phyloP scores from a whole-genome alignment of 2,797 vertebrate species.

The Tragopan temminckii region DNA sequence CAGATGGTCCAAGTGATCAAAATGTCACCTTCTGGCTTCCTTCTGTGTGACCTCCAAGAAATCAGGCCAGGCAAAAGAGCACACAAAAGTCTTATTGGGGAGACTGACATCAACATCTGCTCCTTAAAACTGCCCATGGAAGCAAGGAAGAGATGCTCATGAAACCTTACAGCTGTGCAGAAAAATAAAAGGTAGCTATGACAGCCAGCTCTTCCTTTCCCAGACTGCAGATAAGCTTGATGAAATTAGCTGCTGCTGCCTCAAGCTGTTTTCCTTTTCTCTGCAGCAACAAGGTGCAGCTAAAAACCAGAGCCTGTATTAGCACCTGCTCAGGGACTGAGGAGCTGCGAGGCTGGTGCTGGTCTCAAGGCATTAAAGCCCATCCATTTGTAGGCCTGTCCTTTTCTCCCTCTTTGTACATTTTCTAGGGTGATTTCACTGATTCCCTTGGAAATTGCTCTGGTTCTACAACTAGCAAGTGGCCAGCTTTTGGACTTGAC shows the following conservation, averaged over 20 bases:
- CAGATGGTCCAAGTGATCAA: slow-evolving; percentile 1
- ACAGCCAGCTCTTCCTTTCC: background rate
- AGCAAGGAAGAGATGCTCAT: background rate
- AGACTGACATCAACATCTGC: background rate
- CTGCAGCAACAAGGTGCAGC: background rate
- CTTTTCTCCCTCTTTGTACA: background rate
- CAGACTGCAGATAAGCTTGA: background rate
- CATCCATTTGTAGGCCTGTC: background rate
- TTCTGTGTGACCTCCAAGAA: background rate
- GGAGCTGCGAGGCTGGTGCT: background rate
- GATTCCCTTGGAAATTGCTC: background rate
- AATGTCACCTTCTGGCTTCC: background rate
- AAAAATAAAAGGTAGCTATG: background rate
- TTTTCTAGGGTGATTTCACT: background rate
- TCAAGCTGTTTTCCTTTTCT: background rate
- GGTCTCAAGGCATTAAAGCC: background rate
- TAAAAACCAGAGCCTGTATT: background rate
- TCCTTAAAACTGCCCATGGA: background rate
- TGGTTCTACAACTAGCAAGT: background rate
- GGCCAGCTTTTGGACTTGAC: background rate
- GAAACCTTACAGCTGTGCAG: background rate
- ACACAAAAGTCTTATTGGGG: background rate
- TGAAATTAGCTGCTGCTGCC: slow-evolving; percentile 17
- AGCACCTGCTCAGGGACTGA: background rate
- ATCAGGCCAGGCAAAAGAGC: background rate